Base-by-base conservation (phyloP, 2,797 vertebrate genomes). In the Phalloptychus januarius region DNA sequence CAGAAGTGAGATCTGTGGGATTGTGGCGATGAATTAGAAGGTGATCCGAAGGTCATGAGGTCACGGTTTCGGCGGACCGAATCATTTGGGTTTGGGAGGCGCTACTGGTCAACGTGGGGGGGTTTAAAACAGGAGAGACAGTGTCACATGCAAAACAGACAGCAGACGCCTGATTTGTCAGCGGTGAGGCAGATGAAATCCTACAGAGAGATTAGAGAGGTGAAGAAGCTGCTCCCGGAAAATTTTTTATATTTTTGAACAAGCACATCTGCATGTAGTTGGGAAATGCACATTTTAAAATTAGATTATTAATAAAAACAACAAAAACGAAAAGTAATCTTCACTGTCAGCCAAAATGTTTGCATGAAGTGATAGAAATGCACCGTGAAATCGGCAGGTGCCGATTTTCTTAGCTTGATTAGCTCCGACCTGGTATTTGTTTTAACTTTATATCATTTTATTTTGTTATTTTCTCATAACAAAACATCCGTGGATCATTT, bases 1-100 rank as follows among this genome's bases (percentile, higher is more conserved):
- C 85, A 86, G 79, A 92, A 94, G 89, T 86, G 86, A 83, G 83
- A 87, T 90, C 72, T 84, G 89, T 25, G 20, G 89, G 83, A 38
- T 81, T 86, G 85, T 84, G 87, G 85, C 79, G 84, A 75, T 82
- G 80, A 85, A 71, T 86, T 85, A 84, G 76, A 50, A 69, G 79
- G 76, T 83, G 82, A 90, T 83, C 86, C 80, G 71, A 79, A 83
- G 80, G 78, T 71, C 83, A 87, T 36, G 50, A 85, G 89, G 85
- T 65, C 42, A 45, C 76, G 75, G 45, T 40, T 40, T 71, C 63
- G 63, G 72, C 79, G 84, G 74, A 65, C 69, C 40, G 73, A 79
- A 76, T 85, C 44, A 79, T 84, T 80, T 81, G 71, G 63, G 28
- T 79, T 79, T 73, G 44, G 82, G 79, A 79, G 73, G 78, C 56